These are phyloP conservation scores for Drosophila kokeensis DNA, from an alignment of 2,888 invertebrate species.

Conservation along the genomic window DNA sequence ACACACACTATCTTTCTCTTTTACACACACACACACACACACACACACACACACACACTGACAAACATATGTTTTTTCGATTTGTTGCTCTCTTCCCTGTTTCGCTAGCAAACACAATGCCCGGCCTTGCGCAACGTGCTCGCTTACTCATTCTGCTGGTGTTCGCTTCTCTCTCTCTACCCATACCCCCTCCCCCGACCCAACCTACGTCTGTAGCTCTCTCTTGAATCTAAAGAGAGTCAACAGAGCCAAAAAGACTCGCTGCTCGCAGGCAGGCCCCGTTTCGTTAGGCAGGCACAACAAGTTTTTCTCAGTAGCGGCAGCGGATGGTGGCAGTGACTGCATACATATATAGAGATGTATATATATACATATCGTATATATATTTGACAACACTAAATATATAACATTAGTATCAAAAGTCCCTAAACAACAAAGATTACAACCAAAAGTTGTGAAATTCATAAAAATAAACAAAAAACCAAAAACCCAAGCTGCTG, in stretches of 20 bases:
- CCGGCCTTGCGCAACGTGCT: conserved; percentile 78
- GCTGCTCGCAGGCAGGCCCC: conserved; percentile 65
- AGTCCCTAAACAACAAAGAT: background rate
- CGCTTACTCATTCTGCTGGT: conserved; percentile 67
- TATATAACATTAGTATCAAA: background rate
- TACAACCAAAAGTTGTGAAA: conserved; percentile 6
- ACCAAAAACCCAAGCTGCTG: background rate
- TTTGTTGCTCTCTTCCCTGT: conserved; percentile 38
- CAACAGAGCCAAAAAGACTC: conserved; percentile 63
- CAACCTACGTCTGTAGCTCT: background rate
- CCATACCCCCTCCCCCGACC: conserved; percentile 13
- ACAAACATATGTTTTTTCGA: conserved; percentile 17
- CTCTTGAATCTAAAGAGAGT: conserved; percentile 36
- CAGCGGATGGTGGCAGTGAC: conserved; percentile 37
- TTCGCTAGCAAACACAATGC: conserved; percentile 53
- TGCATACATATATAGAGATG: conserved; percentile 17
- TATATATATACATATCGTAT: conserved; percentile 5
- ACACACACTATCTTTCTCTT: background rate
- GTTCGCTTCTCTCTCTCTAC: conserved; percentile 24
- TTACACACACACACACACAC: conserved; percentile 9
- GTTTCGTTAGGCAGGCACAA: conserved; percentile 69
- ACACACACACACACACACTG: conserved; percentile 7
- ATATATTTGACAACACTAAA: conserved; percentile 3
- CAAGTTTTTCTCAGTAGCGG: conserved; percentile 69
- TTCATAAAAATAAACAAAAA: background rate